Percentiles rank a stretch among this genome's conserved stretches.
Evolutionary conservation across 2,888 invertebrate genomes (phyloP).

Genomic region (Lordiphosa andalusiaca): DNA sequence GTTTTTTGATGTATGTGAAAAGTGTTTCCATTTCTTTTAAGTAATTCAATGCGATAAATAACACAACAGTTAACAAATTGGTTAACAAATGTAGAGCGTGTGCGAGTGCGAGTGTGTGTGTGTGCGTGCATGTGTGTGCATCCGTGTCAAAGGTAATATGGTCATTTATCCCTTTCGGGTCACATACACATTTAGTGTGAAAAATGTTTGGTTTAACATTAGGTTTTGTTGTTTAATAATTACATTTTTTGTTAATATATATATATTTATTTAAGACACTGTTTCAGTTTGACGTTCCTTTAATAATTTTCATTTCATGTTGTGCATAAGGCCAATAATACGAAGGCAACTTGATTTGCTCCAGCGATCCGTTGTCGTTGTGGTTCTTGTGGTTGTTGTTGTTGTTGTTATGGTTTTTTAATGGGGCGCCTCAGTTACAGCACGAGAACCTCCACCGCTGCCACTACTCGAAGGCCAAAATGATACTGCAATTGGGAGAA

Average conservation of each 20-base stretch:
- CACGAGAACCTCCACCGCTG: slow-evolving; percentile 43
- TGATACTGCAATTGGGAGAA: slow-evolving; percentile 62
- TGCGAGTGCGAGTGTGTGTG: too few species aligned
- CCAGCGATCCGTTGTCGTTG: slow-evolving; percentile 21
- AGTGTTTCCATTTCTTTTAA: too few species aligned
- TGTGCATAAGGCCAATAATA: slow-evolving; percentile 25
- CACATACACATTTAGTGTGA: slow-evolving; percentile 22
- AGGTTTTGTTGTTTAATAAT: slow-evolving; percentile 34
- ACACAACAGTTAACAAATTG: too few species aligned
- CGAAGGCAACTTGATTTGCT: slow-evolving; percentile 15
- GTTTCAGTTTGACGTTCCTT: slow-evolving; percentile 20
- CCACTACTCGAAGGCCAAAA: slow-evolving; percentile 73
- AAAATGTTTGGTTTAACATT: slow-evolving; percentile 36
- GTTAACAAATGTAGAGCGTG: too few species aligned
- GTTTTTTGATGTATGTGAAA: too few species aligned
- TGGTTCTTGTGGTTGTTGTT: neutral
- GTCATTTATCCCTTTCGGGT: too few species aligned
- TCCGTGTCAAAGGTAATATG: too few species aligned
- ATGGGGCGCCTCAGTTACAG: slow-evolving; percentile 21
- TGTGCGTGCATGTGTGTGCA: too few species aligned
- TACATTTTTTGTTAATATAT: slow-evolving; percentile 30
- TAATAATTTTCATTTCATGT: slow-evolving; percentile 9
- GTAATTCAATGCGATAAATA: too few species aligned
- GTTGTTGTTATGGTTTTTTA: neutral
- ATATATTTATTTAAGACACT: slow-evolving; percentile 25